Percentiles rank a stretch among this genome's conserved stretches.
phyloP scores from a whole-genome alignment of 2,888 invertebrate species.

The Aplocera efformata region DNA sequence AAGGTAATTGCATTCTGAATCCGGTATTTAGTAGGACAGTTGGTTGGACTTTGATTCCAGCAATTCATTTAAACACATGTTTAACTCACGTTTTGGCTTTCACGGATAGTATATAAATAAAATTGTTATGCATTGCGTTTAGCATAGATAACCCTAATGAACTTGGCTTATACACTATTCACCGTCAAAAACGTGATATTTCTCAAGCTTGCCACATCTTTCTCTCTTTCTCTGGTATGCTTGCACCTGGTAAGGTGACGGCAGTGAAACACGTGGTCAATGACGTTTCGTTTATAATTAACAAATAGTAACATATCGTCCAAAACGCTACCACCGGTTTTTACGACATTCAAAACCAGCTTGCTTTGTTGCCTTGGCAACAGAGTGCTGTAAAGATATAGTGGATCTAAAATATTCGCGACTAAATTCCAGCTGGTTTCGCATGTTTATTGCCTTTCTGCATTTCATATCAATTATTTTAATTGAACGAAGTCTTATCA shows the following conservation, averaged over 20 bases:
- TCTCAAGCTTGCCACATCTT: too few relatives aligned
- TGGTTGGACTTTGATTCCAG: slow-evolving; percentile 39
- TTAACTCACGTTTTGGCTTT: not conserved
- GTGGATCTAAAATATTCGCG: slow-evolving; percentile 10
- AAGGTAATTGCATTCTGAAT: slow-evolving; percentile 82
- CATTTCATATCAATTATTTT: too few relatives aligned
- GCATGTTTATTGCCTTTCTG: slow-evolving; percentile 6
- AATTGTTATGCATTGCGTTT: too few relatives aligned
- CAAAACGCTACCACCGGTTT: slow-evolving; percentile 10
- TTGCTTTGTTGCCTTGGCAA: slow-evolving; percentile 35
- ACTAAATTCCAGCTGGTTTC: slow-evolving; percentile 2
- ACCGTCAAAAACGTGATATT: not conserved
- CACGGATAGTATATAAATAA: too few relatives aligned
- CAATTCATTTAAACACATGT: slow-evolving; percentile 15
- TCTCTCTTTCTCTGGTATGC: slow-evolving; percentile 2
- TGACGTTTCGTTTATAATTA: not conserved
- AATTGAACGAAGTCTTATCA: slow-evolving; percentile 6
- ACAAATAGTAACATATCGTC: slow-evolving; percentile 8
- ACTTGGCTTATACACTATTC: too few relatives aligned
- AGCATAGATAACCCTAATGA: too few relatives aligned
- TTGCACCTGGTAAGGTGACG: slow-evolving; percentile 1
- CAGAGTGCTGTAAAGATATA: slow-evolving; percentile 14
- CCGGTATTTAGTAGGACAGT: slow-evolving; percentile 45
- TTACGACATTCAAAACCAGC: slow-evolving; percentile 5
- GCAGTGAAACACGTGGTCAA: slow-evolving; percentile 6